Conservation (phyloP, 2,888 invertebrate species). For the Tetragonisca angustula region DNA sequence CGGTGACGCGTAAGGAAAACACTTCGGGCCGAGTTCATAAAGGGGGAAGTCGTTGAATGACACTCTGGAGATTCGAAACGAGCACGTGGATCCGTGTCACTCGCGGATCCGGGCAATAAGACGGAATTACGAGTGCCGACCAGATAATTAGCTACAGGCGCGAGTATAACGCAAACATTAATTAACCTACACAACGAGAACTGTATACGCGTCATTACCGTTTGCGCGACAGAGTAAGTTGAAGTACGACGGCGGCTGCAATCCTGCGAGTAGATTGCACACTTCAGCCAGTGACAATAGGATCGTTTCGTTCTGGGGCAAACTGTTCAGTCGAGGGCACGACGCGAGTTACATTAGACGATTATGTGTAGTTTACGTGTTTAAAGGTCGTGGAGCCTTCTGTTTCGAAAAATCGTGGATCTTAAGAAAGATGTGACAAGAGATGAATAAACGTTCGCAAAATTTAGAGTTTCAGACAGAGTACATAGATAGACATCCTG, state of each 20-base stretch:
- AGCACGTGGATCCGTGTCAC: constrained; percentile 5
- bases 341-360: neutral
- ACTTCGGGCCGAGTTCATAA: constrained; percentile 46
- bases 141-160: constrained; percentile 66
- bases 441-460: too few relatives aligned
- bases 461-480: too few relatives aligned
- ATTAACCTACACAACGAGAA: constrained; percentile 62
- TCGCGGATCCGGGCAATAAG: constrained; percentile 53
- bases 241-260: constrained; percentile 11
- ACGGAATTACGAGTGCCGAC: constrained; percentile 60
- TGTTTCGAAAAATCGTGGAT: too few relatives aligned
- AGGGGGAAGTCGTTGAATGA: constrained; percentile 46
- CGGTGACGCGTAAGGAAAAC: constrained; percentile 25
- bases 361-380: neutral
- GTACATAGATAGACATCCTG: too few relatives aligned
- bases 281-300: constrained; percentile 10
- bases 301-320: neutral
- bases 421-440: too few relatives aligned
- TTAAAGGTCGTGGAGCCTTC: too few relatives aligned
- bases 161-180: constrained; percentile 65
- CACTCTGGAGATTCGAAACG: constrained; percentile 30
- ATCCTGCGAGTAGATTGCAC: constrained; percentile 22
- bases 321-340: neutral
- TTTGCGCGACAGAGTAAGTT: neutral
- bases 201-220: constrained; percentile 24